A percentile compares a stretch with the other conserved stretches of the same genome.
Conservation (phyloP, 2,888 invertebrate species). For the Candidula unifasciata region DNA sequence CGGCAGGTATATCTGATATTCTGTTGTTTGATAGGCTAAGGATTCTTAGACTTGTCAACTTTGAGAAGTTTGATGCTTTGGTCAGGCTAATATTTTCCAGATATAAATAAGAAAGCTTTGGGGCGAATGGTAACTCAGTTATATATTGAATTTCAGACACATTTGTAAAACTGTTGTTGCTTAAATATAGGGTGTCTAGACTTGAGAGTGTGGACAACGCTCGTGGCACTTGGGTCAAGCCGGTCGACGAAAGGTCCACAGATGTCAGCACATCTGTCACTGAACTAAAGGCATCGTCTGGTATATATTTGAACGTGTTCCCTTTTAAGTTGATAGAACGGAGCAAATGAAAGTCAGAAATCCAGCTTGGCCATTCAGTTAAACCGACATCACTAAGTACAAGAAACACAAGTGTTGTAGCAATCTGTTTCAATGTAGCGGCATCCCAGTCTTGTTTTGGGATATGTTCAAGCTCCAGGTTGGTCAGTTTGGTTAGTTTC, state of each 20-base stretch:
- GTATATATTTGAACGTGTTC: not conserved
- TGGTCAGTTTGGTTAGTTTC: not conserved
- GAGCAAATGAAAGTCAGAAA: not conserved
- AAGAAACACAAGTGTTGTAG: not conserved
- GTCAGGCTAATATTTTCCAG: not conserved
- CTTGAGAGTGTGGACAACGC: not conserved
- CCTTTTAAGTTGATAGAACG: not conserved
- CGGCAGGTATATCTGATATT: not conserved
- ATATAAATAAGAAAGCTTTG: not conserved
- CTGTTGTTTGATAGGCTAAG: not conserved
- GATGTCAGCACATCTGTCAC: not conserved
- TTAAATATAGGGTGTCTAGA: not conserved
- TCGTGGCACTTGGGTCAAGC: not conserved
- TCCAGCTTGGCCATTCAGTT: not conserved
- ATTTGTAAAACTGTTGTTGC: not conserved
- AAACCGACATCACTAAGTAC: not conserved
- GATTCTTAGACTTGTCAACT: not conserved
- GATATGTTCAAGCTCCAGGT: not conserved
- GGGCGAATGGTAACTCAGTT: not conserved
- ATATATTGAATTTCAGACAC: not conserved
- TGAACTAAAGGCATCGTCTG: not conserved
- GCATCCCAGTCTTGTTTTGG: not conserved
- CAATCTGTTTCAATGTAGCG: not conserved
- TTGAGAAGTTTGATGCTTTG: not conserved
- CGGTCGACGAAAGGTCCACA: not conserved